Conservation (phyloP, 2,888 invertebrate genomes). For the Cantharis rufa region DNA sequence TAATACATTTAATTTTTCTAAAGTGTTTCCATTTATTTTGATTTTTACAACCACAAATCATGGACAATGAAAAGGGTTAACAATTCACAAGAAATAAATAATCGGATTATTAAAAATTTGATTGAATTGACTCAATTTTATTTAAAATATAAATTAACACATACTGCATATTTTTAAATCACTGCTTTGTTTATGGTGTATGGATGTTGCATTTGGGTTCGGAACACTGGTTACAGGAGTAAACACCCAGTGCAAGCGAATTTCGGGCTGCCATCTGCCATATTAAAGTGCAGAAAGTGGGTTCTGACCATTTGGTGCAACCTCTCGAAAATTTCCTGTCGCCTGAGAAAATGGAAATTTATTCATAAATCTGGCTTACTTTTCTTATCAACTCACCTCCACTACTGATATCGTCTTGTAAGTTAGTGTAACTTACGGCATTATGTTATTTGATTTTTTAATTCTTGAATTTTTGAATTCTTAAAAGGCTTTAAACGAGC, state of each 20-base stretch:
- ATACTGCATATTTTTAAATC: background rate
- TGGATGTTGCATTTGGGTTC: background rate
- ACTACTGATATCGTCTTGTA: background rate
- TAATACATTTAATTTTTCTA: no score
- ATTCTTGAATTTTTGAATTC: no score
- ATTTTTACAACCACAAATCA: no score
- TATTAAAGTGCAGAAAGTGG: background rate
- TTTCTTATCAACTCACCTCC: background rate
- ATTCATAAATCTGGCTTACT: background rate
- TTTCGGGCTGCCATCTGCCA: background rate
- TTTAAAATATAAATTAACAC: background rate
- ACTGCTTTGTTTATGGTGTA: background rate
- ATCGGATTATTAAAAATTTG: no score
- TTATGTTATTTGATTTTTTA: no score
- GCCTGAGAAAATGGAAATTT: background rate
- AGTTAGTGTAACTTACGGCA: no score
- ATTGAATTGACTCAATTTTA: background rate
- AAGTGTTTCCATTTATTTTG: no score
- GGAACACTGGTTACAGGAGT: background rate
- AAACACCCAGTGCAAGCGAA: background rate
- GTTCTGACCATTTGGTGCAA: conserved; percentile 2
- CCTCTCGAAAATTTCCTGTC: background rate
- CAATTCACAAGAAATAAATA: no score
- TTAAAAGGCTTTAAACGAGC: no score
- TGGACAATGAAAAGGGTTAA: no score